Base-by-base conservation (phyloP, 2,888 invertebrate genomes). In the Eledone cirrhosa region DNA sequence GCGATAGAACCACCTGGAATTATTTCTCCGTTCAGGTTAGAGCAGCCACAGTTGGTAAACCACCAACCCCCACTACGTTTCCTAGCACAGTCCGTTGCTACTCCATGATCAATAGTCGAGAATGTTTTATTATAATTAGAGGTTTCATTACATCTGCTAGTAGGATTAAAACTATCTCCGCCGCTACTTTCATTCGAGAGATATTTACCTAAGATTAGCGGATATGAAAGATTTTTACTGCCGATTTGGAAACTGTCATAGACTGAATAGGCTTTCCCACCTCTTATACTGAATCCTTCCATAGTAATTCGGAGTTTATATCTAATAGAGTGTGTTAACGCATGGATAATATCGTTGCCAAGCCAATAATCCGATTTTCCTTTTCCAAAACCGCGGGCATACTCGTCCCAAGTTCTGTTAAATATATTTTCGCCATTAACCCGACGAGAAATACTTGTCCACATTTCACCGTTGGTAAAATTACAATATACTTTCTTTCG, bases 11-110 rank as follows among this genome's bases (percentile, higher is more conserved):
- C 76, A 24, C 76, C 76, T 3, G 8, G 48, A 3, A 76, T 16
- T 41, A 47, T 47, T 48, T 27, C 29, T 0, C 76, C 76, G 48
- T 76, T 76, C 22, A 76, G 29, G 24, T 76, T 76, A 47, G 48
- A 48, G 22, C 76, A 76, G 29, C 76, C 76, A 27, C 76, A 76
- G 14, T 48, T 29, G 27, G 48, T 76, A 27, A 76, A 76, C 76
- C 76, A 76, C 76, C 76, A 76, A 19, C 76, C 76, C 0, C 76
- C 76, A 11, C 47, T 24, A 14, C 41, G 16, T 48, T 22, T 48
- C 48, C 47, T 48, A 14, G 48, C 16, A n/a, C 76, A 76, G 11
- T 14, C 24, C 11, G 19, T 48, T 3, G 47, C 22, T 29, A 27
- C 22, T 13, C 76, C 48, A 0, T 14, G 13, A 48, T 76, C 76